Percentiles rank a stretch among this genome's conserved stretches.
Conservation (phyloP, 2,113 vertebrate species). For the Triplophysa siluroides region DNA sequence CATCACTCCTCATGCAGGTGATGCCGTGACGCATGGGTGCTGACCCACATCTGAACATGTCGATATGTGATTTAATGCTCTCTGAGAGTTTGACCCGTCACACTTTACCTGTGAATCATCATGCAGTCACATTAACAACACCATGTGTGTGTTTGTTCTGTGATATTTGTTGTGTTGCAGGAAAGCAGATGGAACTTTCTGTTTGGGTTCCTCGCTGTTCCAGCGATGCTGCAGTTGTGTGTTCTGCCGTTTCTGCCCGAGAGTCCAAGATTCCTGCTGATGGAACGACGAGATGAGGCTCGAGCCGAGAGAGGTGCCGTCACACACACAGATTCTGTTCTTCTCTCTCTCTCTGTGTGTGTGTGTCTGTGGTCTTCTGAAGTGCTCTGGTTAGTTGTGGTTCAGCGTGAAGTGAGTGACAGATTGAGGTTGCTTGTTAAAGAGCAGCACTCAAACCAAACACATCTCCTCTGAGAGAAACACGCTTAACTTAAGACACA, state of each 20-base stretch:
- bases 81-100: too few relatives aligned
- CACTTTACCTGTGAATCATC: too few relatives aligned
- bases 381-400: neutral
- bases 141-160: neutral
- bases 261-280: slow-evolving; percentile 89
- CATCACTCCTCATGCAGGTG: too few relatives aligned
- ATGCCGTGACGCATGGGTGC: too few relatives aligned
- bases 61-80: too few relatives aligned
- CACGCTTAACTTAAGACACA: too few relatives aligned
- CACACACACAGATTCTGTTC: neutral
- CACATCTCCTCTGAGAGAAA: neutral
- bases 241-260: slow-evolving; percentile 90
- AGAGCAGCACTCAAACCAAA: neutral
- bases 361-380: neutral
- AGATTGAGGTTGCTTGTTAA: neutral
- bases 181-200: slow-evolving; percentile 86
- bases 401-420: neutral
- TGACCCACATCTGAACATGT: too few relatives aligned
- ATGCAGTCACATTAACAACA: too few relatives aligned
- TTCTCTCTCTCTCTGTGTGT: neutral
- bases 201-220: slow-evolving; percentile 81
- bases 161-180: slow-evolving; percentile 64
- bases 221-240: slow-evolving; percentile 80
- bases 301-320: slow-evolving; percentile 84
- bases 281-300: slow-evolving; percentile 81